These are phyloP conservation scores for Drosophila peninsularis DNA, from an alignment of 2,888 invertebrate genomes.

Conservation along the genomic window DNA sequence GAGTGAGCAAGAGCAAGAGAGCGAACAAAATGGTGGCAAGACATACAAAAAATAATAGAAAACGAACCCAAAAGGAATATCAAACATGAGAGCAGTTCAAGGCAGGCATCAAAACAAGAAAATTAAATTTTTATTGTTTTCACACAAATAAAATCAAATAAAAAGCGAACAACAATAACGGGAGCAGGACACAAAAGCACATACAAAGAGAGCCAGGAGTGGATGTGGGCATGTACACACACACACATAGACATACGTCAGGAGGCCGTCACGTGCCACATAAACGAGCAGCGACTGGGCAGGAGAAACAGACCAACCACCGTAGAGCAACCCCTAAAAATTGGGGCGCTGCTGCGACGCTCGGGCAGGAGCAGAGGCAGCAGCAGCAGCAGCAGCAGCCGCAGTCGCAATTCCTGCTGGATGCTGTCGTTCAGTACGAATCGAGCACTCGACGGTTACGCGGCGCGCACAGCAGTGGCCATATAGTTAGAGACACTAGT, in stretches of 20 bases:
- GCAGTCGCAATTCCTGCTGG: slow-evolving; percentile 18
- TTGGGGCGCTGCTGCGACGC: slow-evolving; percentile 37
- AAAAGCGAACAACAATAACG: slow-evolving; percentile 77
- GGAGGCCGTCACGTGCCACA: slow-evolving; percentile 65
- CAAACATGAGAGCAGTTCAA: slow-evolving; percentile 57
- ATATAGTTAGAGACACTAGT: slow-evolving; percentile 33
- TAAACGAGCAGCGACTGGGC: slow-evolving; percentile 72
- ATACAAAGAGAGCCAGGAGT: slow-evolving; percentile 30
- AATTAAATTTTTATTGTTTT: slow-evolving; percentile 84
- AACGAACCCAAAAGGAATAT: slow-evolving; percentile 5
- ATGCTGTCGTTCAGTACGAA: slow-evolving; percentile 68
- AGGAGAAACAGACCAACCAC: slow-evolving; percentile 83
- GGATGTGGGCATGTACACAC: slow-evolving; percentile 18
- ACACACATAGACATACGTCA: slow-evolving; percentile 19
- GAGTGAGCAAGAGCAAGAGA: slow-evolving; percentile 15
- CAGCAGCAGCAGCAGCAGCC: slow-evolving; percentile 13
- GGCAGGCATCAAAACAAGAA: slow-evolving; percentile 79
- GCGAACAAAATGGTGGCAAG: slow-evolving; percentile 47
- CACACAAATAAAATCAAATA: slow-evolving; percentile 82
- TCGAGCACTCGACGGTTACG: slow-evolving; percentile 75
- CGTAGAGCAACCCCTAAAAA: slow-evolving; percentile 83
- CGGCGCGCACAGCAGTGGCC: slow-evolving; percentile 55
- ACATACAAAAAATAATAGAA: not conserved
- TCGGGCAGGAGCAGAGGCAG: slow-evolving; percentile 27
- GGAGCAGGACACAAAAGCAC: slow-evolving; percentile 50